Evolutionary conservation across 2,888 invertebrate genomes (phyloP).

Genomic region (Erebia aethiops): DNA sequence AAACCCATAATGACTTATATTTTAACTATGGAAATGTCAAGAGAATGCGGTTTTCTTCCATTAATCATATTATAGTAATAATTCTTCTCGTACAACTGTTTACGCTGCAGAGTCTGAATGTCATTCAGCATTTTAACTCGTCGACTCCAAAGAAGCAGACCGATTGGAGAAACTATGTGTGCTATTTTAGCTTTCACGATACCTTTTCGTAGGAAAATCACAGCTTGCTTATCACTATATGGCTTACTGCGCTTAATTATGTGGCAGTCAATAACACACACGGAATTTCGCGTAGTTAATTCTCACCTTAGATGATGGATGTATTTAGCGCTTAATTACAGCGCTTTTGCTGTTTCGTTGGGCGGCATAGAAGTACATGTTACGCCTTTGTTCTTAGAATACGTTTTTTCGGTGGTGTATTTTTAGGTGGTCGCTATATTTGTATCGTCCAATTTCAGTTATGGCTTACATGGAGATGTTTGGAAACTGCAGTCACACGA

Average conservation of each 20-base stretch:
- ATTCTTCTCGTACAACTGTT: constrained; percentile 13
- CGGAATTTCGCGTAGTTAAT: constrained; percentile 61
- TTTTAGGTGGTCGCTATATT: constrained; percentile 31
- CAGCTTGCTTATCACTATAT: constrained; percentile 42
- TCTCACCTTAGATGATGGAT: constrained; percentile 64
- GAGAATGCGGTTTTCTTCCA: not conserved
- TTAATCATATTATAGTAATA: not conserved
- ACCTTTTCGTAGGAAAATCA: constrained; percentile 40
- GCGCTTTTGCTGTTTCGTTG: constrained; percentile 62
- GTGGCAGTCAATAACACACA: constrained; percentile 60
- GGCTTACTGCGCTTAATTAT: constrained; percentile 57
- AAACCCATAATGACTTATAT: no score
- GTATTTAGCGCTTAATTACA: constrained; percentile 69
- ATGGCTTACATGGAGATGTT: constrained; percentile 99
- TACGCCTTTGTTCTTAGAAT: constrained; percentile 42
- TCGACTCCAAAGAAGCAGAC: constrained; percentile 63
- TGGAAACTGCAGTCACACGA: constrained; percentile 90
- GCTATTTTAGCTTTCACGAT: constrained; percentile 59
- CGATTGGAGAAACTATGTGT: constrained; percentile 57
- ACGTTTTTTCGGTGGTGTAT: constrained; percentile 26
- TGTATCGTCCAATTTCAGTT: constrained; percentile 80
- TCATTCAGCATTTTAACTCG: constrained; percentile 19
- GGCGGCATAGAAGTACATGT: constrained; percentile 50
- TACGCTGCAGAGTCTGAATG: constrained; percentile 20
- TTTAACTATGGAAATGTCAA: no score